Evolutionary conservation across 2,888 invertebrate species (phyloP), one percentile per base, ranked within the genome.

Genomic region (Lasiommata megera): DNA sequence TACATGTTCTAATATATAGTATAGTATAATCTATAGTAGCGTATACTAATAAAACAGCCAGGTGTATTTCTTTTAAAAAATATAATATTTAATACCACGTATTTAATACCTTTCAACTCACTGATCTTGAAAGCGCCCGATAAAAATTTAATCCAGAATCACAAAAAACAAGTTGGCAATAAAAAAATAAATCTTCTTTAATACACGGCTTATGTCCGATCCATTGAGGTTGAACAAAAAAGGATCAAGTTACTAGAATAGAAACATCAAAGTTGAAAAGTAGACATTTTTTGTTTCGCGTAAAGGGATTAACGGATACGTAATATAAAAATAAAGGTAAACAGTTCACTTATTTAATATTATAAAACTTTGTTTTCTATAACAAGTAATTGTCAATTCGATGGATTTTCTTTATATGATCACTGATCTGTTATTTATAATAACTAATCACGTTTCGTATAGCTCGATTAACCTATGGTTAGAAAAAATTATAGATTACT

Each of bases 231-330:
- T 54, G 47, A 14, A 40, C 29, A 51, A 67, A 70, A 56, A 61
- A 70, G 70, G 60, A 66, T 70, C 63, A 60, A 62, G 67, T 69
- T 70, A 68, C 68, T 68, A 65, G 66, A 66, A 70, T 67, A 66
- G 70, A 69, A 67, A 61, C 61, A 61, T 58, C 37, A 43, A 18
- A 6, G 29, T 37, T 38, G 34, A 52, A 61, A 51, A 52, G 47
- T 17, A 17, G 7, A 28, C 18, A 0, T 18, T 44, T 46, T 54
- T 58, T 58, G 52, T 40, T 44, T 36, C 50, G 31, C 50, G 41
- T 16, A 40, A 12, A 53, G 60, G 54, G 51, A 60, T 14, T 28
- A 29, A 23, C 2, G 12, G 23, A 3, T 11, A n/a, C n/a, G n/a
- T n/a, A 23, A 23, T 5, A 23, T 3, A 23, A 23, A 23, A 23